A percentile compares a stretch with the other conserved stretches of the same genome.
phyloP scores from a whole-genome alignment of 2,797 vertebrate genomes.

The Hybognathus amarus region DNA sequence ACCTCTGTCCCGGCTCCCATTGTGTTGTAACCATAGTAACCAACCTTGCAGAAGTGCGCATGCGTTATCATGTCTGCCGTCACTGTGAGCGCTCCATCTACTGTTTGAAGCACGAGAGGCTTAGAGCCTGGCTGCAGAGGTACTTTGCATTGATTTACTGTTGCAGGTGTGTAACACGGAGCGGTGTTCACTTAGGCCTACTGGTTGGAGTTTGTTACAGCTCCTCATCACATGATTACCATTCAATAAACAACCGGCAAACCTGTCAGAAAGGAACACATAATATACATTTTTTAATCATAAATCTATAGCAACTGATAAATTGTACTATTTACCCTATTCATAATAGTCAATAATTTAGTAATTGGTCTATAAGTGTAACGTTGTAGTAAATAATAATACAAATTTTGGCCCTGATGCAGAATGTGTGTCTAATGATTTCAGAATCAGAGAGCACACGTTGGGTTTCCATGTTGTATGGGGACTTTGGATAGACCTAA shows the following conservation, averaged over 20 bases:
- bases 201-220: conserved; percentile 54
- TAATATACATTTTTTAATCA: neutral
- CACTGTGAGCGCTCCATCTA: conserved; percentile 73
- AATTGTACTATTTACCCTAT: neutral
- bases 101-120: conserved; percentile 56
- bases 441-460: neutral
- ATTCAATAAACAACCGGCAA: neutral
- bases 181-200: conserved; percentile 22
- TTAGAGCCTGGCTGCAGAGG: conserved; percentile 50
- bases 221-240: neutral
- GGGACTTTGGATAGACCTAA: neutral
- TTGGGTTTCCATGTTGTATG: neutral
- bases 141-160: conserved; percentile 40
- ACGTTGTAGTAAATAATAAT: neutral
- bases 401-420: neutral
- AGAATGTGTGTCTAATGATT: neutral
- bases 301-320: neutral
- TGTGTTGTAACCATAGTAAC: conserved; percentile 84
- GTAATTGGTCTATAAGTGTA: neutral
- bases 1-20: conserved; percentile 84
- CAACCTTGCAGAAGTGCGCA: conserved; percentile 71
- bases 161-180: conserved; percentile 34
- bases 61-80: conserved; percentile 68
- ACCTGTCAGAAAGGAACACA: neutral
- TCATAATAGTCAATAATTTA: neutral